These are phyloP conservation scores for Drosophila littoralis DNA, from an alignment of 1,140 invertebrate genomes.

Conservation along the genomic window DNA sequence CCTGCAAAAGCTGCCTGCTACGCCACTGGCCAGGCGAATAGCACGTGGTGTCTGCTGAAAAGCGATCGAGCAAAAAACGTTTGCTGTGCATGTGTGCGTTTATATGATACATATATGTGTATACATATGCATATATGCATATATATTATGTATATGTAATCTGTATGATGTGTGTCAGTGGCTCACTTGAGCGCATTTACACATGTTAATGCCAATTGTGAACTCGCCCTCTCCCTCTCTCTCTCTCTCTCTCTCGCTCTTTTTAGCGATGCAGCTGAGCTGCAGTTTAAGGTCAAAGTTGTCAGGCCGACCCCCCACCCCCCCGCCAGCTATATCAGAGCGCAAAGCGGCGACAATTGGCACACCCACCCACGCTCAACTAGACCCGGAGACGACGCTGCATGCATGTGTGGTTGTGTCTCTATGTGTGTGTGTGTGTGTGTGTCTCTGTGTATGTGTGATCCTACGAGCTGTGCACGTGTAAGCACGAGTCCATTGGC, in stretches of 20 bases:
- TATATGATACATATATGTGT: slow-evolving; percentile 3
- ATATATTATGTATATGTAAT: not conserved
- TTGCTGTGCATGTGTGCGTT: not conserved
- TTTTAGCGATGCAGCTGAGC: not conserved
- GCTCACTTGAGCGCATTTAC: slow-evolving; percentile 78
- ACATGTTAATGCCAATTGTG: slow-evolving; percentile 75
- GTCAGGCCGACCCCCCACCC: slow-evolving; percentile 15
- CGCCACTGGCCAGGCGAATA: slow-evolving; percentile 26
- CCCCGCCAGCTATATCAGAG: not conserved
- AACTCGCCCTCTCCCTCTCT: not conserved
- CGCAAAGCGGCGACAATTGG: slow-evolving; percentile 57
- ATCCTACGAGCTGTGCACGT: slow-evolving; percentile 18
- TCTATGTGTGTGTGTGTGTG: slow-evolving; percentile 1
- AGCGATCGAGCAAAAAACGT: slow-evolving; percentile 16
- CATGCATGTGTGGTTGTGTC: slow-evolving; percentile 15
- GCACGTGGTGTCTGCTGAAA: slow-evolving; percentile 23
- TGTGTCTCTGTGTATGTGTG: not conserved
- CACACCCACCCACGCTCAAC: slow-evolving; percentile 72
- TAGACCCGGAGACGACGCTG: slow-evolving; percentile 4
- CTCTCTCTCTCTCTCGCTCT: not conserved
- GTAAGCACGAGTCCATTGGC: slow-evolving; percentile 63
- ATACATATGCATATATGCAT: not conserved
- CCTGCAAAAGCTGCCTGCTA: slow-evolving; percentile 26
- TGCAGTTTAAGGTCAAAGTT: slow-evolving; percentile 73
- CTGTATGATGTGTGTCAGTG: slow-evolving; percentile 65